A percentile compares a stretch with the other conserved stretches of the same genome.
Conservation (phyloP, 64 coral and sea anemone genomes). For the Montipora cactus region DNA sequence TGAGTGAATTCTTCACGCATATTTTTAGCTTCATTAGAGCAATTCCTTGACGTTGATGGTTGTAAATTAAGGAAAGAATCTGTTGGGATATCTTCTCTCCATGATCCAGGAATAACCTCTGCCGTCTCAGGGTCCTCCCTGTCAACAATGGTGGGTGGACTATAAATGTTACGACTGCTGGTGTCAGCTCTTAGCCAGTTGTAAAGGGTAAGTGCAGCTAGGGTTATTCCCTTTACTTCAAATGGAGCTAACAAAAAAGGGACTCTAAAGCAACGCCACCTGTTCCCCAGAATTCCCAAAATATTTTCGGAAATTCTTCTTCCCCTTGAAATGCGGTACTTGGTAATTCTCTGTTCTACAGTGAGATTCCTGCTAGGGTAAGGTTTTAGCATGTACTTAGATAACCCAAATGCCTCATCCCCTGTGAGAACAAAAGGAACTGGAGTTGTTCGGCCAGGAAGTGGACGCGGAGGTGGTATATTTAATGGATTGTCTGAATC, state of each 20-base stretch:
- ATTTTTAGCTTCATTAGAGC: too few species aligned
- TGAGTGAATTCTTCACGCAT: too few species aligned
- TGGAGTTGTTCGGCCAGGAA: neutral
- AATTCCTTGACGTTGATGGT: too few species aligned
- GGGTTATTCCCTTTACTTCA: conserved; percentile 15
- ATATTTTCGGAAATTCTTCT: conserved; percentile 50
- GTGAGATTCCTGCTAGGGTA: conserved; percentile 37
- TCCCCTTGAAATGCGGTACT: neutral
- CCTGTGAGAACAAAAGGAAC: neutral
- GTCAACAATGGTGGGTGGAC: too few species aligned
- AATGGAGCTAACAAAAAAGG: conserved; percentile 26
- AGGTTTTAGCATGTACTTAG: conserved; percentile 44
- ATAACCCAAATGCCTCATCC: conserved; percentile 45
- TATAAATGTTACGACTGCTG: too few species aligned
- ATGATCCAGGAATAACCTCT: too few species aligned
- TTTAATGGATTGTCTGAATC: neutral
- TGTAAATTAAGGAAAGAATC: too few species aligned
- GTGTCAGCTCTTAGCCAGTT: too few species aligned
- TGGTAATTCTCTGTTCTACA: conserved; percentile 40
- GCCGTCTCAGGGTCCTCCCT: too few species aligned
- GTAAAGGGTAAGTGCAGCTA: too few species aligned
- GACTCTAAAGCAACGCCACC: conserved; percentile 25
- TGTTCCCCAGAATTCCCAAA: neutral
- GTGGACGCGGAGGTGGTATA: neutral
- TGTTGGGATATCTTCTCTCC: too few species aligned